These are phyloP conservation scores for Hecatera dysodea DNA, from an alignment of 2,888 invertebrate genomes.

Conservation along the genomic window DNA sequence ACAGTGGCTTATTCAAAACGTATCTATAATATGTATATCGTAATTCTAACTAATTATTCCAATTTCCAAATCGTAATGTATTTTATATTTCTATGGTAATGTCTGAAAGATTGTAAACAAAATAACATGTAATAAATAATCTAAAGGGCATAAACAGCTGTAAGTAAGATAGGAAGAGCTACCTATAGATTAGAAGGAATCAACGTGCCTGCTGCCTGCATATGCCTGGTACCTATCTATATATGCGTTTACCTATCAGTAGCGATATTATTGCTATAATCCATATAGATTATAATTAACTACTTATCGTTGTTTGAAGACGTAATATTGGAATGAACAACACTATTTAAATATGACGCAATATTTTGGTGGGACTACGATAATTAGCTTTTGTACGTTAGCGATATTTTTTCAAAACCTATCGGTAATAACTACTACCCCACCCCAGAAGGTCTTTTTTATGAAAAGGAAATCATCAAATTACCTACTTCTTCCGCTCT, in stretches of 20 bases:
- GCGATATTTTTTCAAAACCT: no score
- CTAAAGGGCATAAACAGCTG: background rate
- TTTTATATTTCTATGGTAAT: no score
- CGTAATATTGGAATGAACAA: background rate
- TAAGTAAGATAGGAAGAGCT: background rate
- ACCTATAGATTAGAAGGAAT: background rate
- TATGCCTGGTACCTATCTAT: background rate
- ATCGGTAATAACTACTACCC: no score
- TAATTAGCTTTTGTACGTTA: no score
- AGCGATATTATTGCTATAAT: background rate
- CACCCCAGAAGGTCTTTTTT: no score
- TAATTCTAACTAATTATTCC: no score
- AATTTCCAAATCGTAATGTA: no score
- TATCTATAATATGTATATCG: no score
- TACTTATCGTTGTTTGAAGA: conserved; percentile 10
- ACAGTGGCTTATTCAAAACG: no score
- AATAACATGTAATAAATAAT: conserved; percentile 1
- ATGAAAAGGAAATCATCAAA: no score
- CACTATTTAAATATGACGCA: conserved; percentile 7
- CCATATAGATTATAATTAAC: background rate
- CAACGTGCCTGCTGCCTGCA: background rate
- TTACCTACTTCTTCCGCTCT: no score
- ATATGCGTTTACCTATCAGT: conserved; percentile 12
- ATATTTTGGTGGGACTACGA: conserved; percentile 1
- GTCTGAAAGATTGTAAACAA: no score